These are phyloP conservation scores for Emydoidea blandingii DNA, from an alignment of 2,797 vertebrate genomes.

Conservation along the genomic window DNA sequence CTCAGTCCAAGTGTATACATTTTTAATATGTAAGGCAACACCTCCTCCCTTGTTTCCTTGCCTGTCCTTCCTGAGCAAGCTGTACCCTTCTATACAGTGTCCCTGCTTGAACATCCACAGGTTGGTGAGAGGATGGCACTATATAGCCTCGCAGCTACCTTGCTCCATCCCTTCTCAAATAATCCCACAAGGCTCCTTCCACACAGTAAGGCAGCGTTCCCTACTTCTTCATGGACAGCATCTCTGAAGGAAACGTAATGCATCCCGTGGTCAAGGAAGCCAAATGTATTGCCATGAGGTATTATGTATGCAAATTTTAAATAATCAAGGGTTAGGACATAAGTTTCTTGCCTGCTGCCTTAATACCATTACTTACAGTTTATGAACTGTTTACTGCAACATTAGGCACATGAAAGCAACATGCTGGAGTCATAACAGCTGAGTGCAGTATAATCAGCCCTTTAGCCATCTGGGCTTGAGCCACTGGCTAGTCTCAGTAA, in stretches of 20 bases:
- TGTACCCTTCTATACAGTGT: too few species aligned
- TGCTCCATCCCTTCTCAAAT: not conserved
- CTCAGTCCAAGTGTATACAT: too few species aligned
- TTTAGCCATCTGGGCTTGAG: not conserved
- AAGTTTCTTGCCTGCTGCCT: not conserved
- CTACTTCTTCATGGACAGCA: not conserved
- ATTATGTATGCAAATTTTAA: fast-evolving
- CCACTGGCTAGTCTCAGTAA: not conserved
- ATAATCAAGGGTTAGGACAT: not conserved
- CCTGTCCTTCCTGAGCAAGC: too few species aligned
- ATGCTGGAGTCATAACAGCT: not conserved
- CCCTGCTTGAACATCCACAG: not conserved
- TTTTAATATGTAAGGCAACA: too few species aligned
- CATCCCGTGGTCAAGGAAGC: too few species aligned
- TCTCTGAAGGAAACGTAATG: not conserved
- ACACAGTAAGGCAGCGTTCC: not conserved
- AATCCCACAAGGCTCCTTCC: not conserved
- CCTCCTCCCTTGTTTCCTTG: too few species aligned
- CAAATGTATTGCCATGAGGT: not conserved
- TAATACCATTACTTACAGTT: not conserved
- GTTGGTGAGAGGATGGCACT: not conserved
- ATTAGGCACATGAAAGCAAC: not conserved
- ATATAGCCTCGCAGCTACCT: not conserved
- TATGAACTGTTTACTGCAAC: not conserved
- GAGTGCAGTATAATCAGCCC: not conserved